These are phyloP conservation scores for Aix galericulata DNA, from an alignment of 2,113 vertebrate species.

Conservation along the genomic window DNA sequence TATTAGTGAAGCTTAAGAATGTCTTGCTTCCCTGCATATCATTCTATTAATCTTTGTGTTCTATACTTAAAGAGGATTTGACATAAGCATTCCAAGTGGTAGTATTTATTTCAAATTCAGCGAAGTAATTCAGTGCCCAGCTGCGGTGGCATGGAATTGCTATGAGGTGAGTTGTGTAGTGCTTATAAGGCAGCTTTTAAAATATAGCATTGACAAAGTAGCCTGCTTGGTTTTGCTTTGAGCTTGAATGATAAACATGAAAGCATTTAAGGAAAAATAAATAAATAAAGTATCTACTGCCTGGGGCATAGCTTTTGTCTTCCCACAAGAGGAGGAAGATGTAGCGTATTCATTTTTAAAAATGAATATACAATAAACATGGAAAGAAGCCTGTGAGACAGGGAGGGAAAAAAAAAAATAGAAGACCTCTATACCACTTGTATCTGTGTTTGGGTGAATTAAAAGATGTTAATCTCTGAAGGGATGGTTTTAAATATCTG, in stretches of 20 bases:
- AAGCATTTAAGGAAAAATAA: not conserved
- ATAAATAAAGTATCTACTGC: not conserved
- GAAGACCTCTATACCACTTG: not conserved
- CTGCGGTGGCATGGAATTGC: not conserved
- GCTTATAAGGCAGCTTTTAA: not conserved
- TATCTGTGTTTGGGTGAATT: not conserved
- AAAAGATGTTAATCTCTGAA: slow-evolving; percentile 4
- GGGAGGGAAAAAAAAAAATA: not conserved
- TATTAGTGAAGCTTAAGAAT: not conserved
- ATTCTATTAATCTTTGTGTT: not conserved
- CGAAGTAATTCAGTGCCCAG: not conserved
- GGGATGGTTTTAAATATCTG: not conserved
- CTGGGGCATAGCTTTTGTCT: not conserved
- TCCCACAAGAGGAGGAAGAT: not conserved
- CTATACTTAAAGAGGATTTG: not conserved
- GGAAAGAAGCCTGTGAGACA: not conserved
- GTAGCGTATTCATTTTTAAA: not conserved
- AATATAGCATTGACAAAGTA: not conserved
- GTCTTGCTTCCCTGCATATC: not conserved
- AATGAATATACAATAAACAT: slow-evolving; percentile 1
- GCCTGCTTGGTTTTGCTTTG: not conserved
- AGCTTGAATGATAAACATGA: not conserved
- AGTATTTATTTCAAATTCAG: not conserved
- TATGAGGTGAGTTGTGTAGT: not conserved
- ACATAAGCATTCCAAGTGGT: not conserved